Base-by-base conservation (phyloP, 2,113 vertebrate species). In the Aldabrachelys gigantea region DNA sequence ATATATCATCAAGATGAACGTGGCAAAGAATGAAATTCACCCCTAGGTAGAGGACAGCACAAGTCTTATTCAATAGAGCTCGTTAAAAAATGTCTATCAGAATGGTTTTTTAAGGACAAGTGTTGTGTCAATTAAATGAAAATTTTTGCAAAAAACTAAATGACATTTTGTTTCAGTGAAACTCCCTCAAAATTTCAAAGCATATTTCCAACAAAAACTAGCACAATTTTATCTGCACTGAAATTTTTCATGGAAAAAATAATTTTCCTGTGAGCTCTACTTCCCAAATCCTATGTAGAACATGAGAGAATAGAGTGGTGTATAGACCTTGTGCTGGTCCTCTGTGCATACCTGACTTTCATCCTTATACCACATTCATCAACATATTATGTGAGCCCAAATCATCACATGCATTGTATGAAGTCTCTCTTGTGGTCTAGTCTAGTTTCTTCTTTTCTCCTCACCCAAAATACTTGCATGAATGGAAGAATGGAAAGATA, bases 1-100 rank as follows among this genome's bases (percentile, higher is more conserved):
- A n/a, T 93, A 6, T n/a, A 90, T 54, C 47, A 84, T 0, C 79
- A 13, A 54, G 47, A 7, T 76, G 89, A 87, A 47, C 84, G 85
- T 87, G 84, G 85, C 14, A 62, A 9, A 12, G 52, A 83, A 2
- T 94, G n/a, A 94, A 91, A 53, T 17, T 93, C 56, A 14, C 14
- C 41, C 3, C 54, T 27, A 80, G 84, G 80, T 38, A 85, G 54
- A 92, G 65, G 6, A 31, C n/a, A 41, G n/a, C 53, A 44, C 8
- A 13, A 76, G 17, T 44, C 38, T 84, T 6, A 72, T 86, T 41
- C 88, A 38, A 35, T 35, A 10, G 5, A 76, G 54, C 35, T 44
- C 65, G 41, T 44, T 56, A 86, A 88, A 54, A 4, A 3, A 27
- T 57, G 76, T 78, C 10, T 29, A 10, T 53, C 10, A 25, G 22